Conservation (phyloP, 2,113 vertebrate species). For the Strix aluco region DNA sequence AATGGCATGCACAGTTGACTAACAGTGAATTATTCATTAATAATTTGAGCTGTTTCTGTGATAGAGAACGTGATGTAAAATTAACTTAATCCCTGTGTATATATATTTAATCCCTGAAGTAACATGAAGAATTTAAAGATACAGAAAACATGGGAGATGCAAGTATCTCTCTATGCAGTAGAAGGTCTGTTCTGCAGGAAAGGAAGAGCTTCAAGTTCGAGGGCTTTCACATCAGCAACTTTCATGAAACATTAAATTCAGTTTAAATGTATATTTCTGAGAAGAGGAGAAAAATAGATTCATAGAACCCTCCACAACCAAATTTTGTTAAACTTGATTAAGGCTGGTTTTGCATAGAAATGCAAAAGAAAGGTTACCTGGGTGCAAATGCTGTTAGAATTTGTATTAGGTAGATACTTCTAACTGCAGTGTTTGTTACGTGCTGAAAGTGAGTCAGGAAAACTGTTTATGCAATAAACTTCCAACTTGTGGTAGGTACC, state of each 20-base stretch:
- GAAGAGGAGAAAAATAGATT: not conserved
- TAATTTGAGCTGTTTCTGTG: not conserved
- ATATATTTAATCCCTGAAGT: not conserved
- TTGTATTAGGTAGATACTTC: not conserved
- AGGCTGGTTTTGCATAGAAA: not conserved
- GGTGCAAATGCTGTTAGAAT: not conserved
- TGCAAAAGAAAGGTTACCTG: not conserved
- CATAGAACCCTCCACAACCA: not conserved
- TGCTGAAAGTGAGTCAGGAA: not conserved
- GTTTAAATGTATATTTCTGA: not conserved
- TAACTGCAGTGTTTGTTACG: not conserved
- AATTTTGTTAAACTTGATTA: not conserved
- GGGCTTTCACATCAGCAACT: not conserved
- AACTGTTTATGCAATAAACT: not conserved
- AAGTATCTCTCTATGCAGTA: not conserved
- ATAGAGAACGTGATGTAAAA: not conserved
- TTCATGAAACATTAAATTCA: not conserved
- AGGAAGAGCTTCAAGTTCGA: not conserved
- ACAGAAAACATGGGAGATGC: not conserved
- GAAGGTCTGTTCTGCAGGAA: not conserved
- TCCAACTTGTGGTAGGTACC: not conserved
- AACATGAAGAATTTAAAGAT: not conserved
- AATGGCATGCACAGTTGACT: not conserved
- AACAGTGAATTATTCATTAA: not conserved
- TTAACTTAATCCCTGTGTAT: not conserved